These are phyloP conservation scores for Macrosoma leucophasiata DNA, from an alignment of 2,888 invertebrate species.

Conservation along the genomic window DNA sequence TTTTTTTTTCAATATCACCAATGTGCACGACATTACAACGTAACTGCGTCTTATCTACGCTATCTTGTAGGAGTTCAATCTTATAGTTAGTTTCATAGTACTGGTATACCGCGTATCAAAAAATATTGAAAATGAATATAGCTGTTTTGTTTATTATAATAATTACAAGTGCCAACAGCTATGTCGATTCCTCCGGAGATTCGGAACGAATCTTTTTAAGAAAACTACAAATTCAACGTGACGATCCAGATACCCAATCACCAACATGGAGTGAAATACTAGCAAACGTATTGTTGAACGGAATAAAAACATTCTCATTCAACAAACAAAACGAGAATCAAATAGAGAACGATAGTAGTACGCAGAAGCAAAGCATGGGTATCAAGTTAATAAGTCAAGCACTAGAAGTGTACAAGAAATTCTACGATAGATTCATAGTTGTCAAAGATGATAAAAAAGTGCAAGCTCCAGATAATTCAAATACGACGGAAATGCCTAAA, in stretches of 20 bases:
- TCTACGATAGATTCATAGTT: slow-evolving; percentile 37
- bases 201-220: slow-evolving; percentile 46
- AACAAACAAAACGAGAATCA: slow-evolving; percentile 31
- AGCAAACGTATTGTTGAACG: slow-evolving; percentile 54
- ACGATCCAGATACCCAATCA: slow-evolving; percentile 34
- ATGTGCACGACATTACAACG: slow-evolving; percentile 39
- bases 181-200: slow-evolving; percentile 36
- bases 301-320: slow-evolving; percentile 47
- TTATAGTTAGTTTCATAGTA: slow-evolving; percentile 47
- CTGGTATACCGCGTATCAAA: slow-evolving; percentile 38
- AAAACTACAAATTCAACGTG: slow-evolving; percentile 49
- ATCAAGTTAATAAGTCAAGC: slow-evolving; percentile 41
- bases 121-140: slow-evolving; percentile 49
- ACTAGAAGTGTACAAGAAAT: slow-evolving; percentile 44
- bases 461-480: slow-evolving; percentile 23
- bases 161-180: slow-evolving; percentile 39
- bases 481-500: neutral
- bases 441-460: slow-evolving; percentile 1
- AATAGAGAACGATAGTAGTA: slow-evolving; percentile 22
- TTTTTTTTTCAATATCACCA: too few relatives aligned
- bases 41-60: slow-evolving; percentile 39
- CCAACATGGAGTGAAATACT: slow-evolving; percentile 58
- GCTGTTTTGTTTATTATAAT: slow-evolving; percentile 41
- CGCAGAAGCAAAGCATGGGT: slow-evolving; percentile 28
- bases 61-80: slow-evolving; percentile 50